These are phyloP conservation scores for Dasypogon diadema DNA, from an alignment of 2,888 invertebrate species.

Conservation along the genomic window DNA sequence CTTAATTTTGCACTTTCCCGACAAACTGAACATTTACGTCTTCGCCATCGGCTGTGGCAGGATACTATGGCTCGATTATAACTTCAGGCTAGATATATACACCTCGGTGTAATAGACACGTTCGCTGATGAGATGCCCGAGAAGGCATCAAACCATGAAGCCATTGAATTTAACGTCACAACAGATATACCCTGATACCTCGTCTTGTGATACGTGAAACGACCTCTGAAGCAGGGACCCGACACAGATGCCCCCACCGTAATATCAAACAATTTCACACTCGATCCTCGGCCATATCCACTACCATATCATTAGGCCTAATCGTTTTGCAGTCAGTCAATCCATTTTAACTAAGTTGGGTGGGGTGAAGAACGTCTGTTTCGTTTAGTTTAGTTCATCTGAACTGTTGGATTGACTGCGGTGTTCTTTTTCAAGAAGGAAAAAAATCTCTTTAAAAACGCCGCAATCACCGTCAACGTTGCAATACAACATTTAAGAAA, in stretches of 20 bases:
- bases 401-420: no score
- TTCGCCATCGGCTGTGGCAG: background rate
- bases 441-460: no score
- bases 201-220: background rate
- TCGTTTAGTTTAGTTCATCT: no score
- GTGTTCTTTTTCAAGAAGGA: no score
- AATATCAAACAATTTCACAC: constrained; percentile 9
- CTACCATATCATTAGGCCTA: constrained; percentile 27
- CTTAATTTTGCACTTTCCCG: background rate
- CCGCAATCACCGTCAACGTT: no score
- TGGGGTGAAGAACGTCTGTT: background rate
- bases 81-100: background rate
- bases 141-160: constrained; percentile 11
- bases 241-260: background rate
- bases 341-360: constrained; percentile 35
- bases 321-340: constrained; percentile 22
- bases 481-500: no score
- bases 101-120: background rate
- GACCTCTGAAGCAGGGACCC: background rate
- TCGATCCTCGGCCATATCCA: background rate
- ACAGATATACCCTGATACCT: constrained; percentile 4
- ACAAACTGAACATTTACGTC: background rate
- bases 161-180: constrained; percentile 15
- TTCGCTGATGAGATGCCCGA: background rate
- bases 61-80: background rate